Evolutionary conservation across 2,797 vertebrate genomes (phyloP), one percentile per base, ranked within the genome.

Genomic region (Myiotriccus ornatus): DNA sequence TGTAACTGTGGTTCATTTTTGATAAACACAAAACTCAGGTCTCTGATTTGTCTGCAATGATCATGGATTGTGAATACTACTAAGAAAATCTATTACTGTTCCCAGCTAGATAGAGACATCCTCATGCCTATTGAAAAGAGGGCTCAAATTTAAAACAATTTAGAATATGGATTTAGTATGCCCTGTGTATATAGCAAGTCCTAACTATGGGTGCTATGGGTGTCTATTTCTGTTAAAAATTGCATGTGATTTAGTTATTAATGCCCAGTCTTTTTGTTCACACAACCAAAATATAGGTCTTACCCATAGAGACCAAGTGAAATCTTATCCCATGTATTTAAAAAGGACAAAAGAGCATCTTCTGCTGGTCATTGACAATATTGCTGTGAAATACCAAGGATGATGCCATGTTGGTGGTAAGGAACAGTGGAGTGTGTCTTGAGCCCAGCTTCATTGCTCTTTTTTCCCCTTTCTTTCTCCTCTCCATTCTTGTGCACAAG

Each of bases 1-100:
- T 79, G 34, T 91, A 94, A 84, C 94, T 5, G 4, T 80, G 56
- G 50, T 88, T 96, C 87, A 67, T 82, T 95, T 93, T 56, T 93
- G 94, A 92, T 91, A 91, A 93, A 90, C 49, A 91, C 44, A 53
- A 60, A 92, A 84, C 56, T 88, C 49, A 82, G 43, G 77, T 50
- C 70, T 94, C 56, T 91, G 81, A 94, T 94, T 96, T 94, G 49
- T 73, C 93, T 94, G 49, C 67, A 82, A 17, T 64, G 88, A 76
- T 70, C 71, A 46, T 53, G 70, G 80, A 57, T 68, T 89, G 91
- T 95, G 70, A 82, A 84, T 53, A 43, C 73, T 83, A 10, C 35
- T 91, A 87, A 93, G 65, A 59, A 93, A 95, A 94, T 90, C 69
- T 53, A 81, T 88, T 86, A 74, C 70, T 84, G 20, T 88, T 88